Conservation (phyloP, 2,113 vertebrate genomes). For the Sylvicapra grimmia region DNA sequence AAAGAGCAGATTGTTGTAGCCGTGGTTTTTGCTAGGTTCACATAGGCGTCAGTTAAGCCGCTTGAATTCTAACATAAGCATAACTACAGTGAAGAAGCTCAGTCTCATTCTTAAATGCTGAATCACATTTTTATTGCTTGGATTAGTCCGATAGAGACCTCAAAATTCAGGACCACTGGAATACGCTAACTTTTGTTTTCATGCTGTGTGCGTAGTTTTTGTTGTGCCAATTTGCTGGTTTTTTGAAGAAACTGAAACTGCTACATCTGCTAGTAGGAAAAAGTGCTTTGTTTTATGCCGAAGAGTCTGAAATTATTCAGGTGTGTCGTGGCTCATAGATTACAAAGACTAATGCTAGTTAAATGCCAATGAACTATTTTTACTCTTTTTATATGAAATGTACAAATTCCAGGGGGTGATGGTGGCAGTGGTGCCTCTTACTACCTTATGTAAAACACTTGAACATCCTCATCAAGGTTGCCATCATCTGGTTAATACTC, state of each 20-base stretch:
- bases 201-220: not conserved
- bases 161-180: not conserved
- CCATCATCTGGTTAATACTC: not conserved
- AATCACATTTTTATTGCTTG: not conserved
- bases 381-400: constrained; percentile 62
- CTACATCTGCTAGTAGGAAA: not conserved
- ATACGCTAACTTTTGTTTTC: not conserved
- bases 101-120: not conserved
- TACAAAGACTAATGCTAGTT: constrained; percentile 49
- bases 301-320: not conserved
- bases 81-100: not conserved
- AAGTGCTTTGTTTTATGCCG: not conserved
- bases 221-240: not conserved
- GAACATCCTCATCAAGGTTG: not conserved
- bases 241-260: not conserved
- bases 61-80: not conserved
- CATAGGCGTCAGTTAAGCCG: not conserved
- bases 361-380: constrained; percentile 65
- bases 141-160: not conserved
- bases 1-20: not conserved
- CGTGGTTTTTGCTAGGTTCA: not conserved
- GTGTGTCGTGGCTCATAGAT: not conserved
- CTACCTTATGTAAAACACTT: not conserved
- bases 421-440: constrained; percentile 19
- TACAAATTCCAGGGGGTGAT: not conserved